Evolutionary conservation across 2,113 vertebrate species (phyloP), one percentile per base, ranked within the genome.

Genomic region (Monopterus albus): DNA sequence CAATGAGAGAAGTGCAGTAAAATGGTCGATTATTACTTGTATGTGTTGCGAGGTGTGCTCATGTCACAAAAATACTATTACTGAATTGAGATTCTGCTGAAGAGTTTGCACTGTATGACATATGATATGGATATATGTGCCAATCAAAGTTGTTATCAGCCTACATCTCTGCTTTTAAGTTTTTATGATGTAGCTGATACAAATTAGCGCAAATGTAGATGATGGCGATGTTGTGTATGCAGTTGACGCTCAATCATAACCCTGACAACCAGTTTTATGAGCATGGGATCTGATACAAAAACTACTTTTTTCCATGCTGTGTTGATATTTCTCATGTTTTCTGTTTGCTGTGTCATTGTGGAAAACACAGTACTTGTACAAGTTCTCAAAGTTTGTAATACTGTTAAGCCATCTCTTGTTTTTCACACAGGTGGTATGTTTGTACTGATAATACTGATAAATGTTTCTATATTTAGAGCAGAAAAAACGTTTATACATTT

Each of bases 381-480:
- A 88, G 82, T 92, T 94, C 87, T 86, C 89, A 86, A 93, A 79
- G 90, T 95, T 96, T 96, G 93, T 95, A 91, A 94, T 91, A 92
- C 89, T 91, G 81, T 92, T 87, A 87, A 82, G 72, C 91, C 88
- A 92, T 92, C 80, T 79, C 75, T 91, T 82, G 84, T 91, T 92
- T 95, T 94, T 92, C 81, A 91, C 89, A 85, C 79, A 86, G 81
- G 92, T 92, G 91, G 93, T 94, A 89, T 93, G 89, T 94, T 94
- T 94, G 90, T 93, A n/a, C n/a, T n/a, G n/a, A n/a, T n/a, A 92
- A 91, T 91, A 90, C 84, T 84, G 73, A 89, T 94, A 88, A 85
- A 91, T 92, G 93, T 92, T 94, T 94, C 79, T 93, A 93, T 92
- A 89, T 91, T 91, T 92, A 92, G 89, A 93, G 93, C 92, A 90